A percentile compares a stretch with the other conserved stretches of the same genome.
Conservation (phyloP, 64 coral and sea anemone genomes). For the Exaiptasia diaphana region DNA sequence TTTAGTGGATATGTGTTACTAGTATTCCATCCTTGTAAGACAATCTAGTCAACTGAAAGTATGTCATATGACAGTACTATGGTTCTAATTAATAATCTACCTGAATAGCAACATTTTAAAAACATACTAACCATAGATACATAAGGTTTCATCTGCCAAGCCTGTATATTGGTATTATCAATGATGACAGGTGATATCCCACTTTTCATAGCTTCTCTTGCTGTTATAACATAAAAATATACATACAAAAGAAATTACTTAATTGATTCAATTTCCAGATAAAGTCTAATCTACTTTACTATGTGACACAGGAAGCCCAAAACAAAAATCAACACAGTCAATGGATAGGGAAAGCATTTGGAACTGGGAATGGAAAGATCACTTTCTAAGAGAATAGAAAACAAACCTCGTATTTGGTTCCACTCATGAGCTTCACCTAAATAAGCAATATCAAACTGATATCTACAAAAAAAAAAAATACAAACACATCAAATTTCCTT, state of each 20-base stretch:
- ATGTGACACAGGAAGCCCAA: not conserved
- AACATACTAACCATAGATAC: conserved; percentile 74
- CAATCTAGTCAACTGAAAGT: too few species aligned
- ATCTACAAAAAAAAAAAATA: conserved; percentile 23
- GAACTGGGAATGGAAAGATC: too few species aligned
- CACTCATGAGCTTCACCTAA: conserved; percentile 86
- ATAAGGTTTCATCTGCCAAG: conserved; percentile 98
- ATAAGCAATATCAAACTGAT: conserved; percentile 60
- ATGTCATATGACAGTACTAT: too few species aligned
- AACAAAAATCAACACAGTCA: not conserved
- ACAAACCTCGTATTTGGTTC: conserved; percentile 80
- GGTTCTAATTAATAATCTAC: too few species aligned
- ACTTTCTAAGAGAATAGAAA: not conserved
- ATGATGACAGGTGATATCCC: conserved; percentile 75
- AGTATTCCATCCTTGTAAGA: too few species aligned
- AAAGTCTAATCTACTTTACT: not conserved
- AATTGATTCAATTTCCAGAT: not conserved
- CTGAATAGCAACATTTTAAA: too few species aligned
- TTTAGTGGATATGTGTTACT: too few species aligned
- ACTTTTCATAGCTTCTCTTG: conserved; percentile 64
- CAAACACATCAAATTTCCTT: not conserved
- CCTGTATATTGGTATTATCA: conserved; percentile 94
- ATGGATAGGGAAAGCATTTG: too few species aligned
- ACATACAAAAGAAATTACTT: not conserved
- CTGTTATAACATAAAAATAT: conserved; percentile 28